Evolutionary conservation across 2,888 invertebrate species (phyloP).

Genomic region (Clanis bilineata): DNA sequence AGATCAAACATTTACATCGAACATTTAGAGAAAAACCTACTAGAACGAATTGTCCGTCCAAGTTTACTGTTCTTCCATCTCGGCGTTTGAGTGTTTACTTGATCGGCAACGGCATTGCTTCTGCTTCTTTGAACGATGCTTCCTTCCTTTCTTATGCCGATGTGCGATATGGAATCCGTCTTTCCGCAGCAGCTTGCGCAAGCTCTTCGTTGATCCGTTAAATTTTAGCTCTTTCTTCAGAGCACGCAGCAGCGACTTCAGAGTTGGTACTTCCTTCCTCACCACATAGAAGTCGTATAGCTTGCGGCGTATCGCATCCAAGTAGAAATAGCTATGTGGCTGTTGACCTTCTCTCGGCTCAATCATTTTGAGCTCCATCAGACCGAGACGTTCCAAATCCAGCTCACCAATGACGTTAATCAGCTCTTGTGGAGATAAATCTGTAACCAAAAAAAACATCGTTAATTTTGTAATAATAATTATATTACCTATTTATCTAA

Average conservation of each 20-base stretch:
- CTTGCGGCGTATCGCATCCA: conserved; percentile 66
- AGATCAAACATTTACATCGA: background rate
- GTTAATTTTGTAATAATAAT: background rate
- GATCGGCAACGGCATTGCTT: background rate
- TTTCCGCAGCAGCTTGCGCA: background rate
- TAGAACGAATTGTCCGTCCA: background rate
- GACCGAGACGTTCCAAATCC: background rate
- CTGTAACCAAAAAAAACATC: background rate
- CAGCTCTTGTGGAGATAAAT: background rate
- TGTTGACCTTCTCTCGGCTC: background rate
- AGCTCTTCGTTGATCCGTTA: background rate
- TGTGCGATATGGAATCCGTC: background rate
- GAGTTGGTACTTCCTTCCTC: conserved; percentile 68
- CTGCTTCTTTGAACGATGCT: background rate
- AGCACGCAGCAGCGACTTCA: conserved; percentile 64
- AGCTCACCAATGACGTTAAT: background rate
- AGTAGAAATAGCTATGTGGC: conserved; percentile 4
- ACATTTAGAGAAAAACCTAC: background rate
- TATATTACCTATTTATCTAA: too few relatives aligned
- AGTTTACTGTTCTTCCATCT: background rate
- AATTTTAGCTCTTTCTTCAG: conserved; percentile 24
- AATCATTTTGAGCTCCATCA: background rate
- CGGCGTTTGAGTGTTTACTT: background rate
- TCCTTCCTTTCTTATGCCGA: background rate
- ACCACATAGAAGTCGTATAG: conserved; percentile 69